Evolutionary conservation across 1,140 invertebrate species (phyloP), one percentile per base, ranked within the genome.

Genomic region (Drosophila asahinai): DNA sequence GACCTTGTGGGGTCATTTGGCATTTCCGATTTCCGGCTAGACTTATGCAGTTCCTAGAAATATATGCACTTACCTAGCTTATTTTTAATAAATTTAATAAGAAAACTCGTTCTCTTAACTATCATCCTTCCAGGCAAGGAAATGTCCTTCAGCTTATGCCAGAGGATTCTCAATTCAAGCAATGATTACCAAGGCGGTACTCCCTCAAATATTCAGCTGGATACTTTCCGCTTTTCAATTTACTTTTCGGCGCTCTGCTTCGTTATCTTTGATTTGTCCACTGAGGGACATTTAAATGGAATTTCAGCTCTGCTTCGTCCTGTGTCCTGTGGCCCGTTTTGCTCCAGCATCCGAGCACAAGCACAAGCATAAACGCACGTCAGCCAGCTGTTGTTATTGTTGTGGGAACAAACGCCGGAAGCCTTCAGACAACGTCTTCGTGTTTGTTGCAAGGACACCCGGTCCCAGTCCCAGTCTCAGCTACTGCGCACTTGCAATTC

Each of bases 191-290:
- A 8, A 8, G 33, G 8, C 30, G 33, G 8, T 15, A 5, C 15
- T 42, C 9, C 25, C 33, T 17, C 9, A 9, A 36, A 27, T 8
- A 27, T 8, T 38, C 27, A 48, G 7, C 5, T 5, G 2, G 47
- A 25, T 33, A 17, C 15, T 38, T 30, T 61, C 17, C 17, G 15
- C 42, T 73, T 83, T 89, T 83, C 71, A 86, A 86, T 86, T 86
- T 86, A 55, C 59, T 63, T 80, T 70, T 52, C 22, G 9, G 52
- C 36, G 42, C 59, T 61, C 40, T 52, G 61, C 68, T 71, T 65
- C 66, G 84, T 87, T 87, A 80, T 71, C 80, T 89, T 87, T 89
- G 83, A 87, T 89, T 87, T 81, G 83, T 87, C 83, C 84, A 83
- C 80, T 68, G 84, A 89, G 83, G 76, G 72, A 89, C 83, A 89